Evolutionary conservation across 2,797 vertebrate species (phyloP).

Genomic region (Lepus townsendii): DNA sequence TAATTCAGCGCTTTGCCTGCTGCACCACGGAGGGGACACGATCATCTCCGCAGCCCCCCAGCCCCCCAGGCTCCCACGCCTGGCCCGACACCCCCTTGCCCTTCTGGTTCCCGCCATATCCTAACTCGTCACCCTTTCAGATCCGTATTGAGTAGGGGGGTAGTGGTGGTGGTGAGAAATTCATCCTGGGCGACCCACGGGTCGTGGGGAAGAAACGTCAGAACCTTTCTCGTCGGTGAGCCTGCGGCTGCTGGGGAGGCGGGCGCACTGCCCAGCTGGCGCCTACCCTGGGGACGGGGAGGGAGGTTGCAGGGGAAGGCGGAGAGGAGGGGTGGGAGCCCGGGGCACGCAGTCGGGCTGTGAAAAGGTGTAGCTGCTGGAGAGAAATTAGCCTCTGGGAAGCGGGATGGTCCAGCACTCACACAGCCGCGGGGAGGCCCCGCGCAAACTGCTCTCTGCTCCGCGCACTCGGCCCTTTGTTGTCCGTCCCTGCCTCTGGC

Average conservation of each 20-base stretch:
- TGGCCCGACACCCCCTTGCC: not conserved
- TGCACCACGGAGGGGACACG: not conserved
- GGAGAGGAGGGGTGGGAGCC: not conserved
- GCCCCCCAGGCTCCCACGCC: not conserved
- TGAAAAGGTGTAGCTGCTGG: slow-evolving; percentile 65
- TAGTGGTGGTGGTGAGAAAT: slow-evolving; percentile 42
- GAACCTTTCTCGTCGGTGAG: slow-evolving; percentile 49
- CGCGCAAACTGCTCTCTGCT: slow-evolving; percentile 84
- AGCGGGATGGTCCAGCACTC: slow-evolving; percentile 58
- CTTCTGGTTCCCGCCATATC: not conserved
- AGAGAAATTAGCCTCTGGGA: slow-evolving; percentile 69
- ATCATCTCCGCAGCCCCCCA: no score
- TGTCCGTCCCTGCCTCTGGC: slow-evolving; percentile 91
- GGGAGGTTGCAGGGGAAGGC: not conserved
- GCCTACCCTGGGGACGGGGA: slow-evolving; percentile 14
- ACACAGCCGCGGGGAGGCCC: slow-evolving; percentile 47
- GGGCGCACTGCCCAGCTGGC: slow-evolving; percentile 58
- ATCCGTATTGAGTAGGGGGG: not conserved
- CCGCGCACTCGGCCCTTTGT: slow-evolving; percentile 88
- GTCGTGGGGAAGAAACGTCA: slow-evolving; percentile 69
- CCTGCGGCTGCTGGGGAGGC: not conserved
- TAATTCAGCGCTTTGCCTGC: not conserved
- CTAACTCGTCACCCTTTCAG: not conserved
- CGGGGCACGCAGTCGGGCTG: not conserved
- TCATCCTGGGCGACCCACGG: slow-evolving; percentile 53